Conservation (phyloP, 2,888 invertebrate genomes). For the Stomorhina lunata region DNA sequence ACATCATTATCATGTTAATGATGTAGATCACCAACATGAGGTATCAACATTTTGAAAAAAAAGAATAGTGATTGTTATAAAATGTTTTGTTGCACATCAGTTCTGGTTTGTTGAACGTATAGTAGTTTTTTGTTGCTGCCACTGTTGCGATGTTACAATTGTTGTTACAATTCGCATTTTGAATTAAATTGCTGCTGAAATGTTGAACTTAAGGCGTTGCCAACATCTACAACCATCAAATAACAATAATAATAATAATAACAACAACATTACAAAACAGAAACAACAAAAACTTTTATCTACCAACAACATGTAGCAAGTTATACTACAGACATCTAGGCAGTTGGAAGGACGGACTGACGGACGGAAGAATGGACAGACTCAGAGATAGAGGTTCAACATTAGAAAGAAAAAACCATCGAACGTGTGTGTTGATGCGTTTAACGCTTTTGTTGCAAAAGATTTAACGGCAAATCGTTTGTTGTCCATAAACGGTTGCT, state of each 20-base stretch:
- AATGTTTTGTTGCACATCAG: constrained; percentile 64
- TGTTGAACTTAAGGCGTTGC: constrained; percentile 57
- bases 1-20: not conserved
- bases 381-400: too few species aligned
- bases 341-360: not conserved
- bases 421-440: constrained; percentile 56
- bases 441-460: constrained; percentile 61
- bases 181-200: constrained; percentile 54
- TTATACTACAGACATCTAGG: not conserved
- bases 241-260: constrained; percentile 26
- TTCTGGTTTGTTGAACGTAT: constrained; percentile 64
- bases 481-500: constrained; percentile 23
- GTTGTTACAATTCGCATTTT: constrained; percentile 48
- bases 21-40: constrained; percentile 11
- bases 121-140: not conserved
- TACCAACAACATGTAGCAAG: not conserved
- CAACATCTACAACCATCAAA: constrained; percentile 47
- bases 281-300: not conserved
- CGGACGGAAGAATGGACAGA: constrained; percentile 4
- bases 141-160: constrained; percentile 21
- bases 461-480: constrained; percentile 63
- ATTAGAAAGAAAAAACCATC: too few species aligned
- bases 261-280: not conserved
- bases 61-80: constrained; percentile 53
- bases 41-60: constrained; percentile 3